A percentile compares a stretch with the other conserved stretches of the same genome.
These are phyloP conservation scores for Catonia carolina DNA, from an alignment of 2,888 invertebrate genomes.

Conservation along the genomic window DNA sequence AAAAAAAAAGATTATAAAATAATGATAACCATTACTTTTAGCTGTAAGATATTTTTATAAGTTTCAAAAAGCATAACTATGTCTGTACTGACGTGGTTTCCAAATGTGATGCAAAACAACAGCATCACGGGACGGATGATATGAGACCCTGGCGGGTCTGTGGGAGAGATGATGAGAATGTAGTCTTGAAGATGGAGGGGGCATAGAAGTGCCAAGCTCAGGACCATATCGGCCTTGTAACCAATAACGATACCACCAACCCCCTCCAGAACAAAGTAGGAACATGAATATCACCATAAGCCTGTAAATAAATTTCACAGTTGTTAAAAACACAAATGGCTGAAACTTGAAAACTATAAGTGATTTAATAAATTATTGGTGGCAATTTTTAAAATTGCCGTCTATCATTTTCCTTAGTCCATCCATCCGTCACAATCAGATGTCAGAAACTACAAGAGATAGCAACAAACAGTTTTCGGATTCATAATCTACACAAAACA, in stretches of 20 bases:
- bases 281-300: constrained; percentile 48
- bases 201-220: constrained; percentile 38
- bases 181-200: constrained; percentile 36
- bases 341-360: neutral
- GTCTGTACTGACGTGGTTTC: constrained; percentile 27
- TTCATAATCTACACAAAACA: too few relatives aligned
- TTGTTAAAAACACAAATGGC: constrained; percentile 1
- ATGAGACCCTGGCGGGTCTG: constrained; percentile 42
- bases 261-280: constrained; percentile 49
- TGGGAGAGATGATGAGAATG: constrained; percentile 39
- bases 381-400: too few relatives aligned
- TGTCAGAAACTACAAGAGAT: too few relatives aligned
- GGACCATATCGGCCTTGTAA: constrained; percentile 43
- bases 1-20: too few relatives aligned
- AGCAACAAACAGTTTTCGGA: too few relatives aligned
- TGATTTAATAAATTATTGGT: neutral
- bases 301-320: constrained; percentile 13
- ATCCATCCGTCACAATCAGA: too few relatives aligned
- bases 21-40: too few relatives aligned
- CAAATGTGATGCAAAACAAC: constrained; percentile 37
- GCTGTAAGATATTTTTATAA: too few relatives aligned
- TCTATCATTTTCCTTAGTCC: too few relatives aligned
- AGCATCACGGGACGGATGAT: constrained; percentile 43
- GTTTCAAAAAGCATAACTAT: too few relatives aligned
- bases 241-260: constrained; percentile 51